A percentile compares a stretch with the other conserved stretches of the same genome.
phyloP scores from a whole-genome alignment of 2,888 invertebrate species.

The Tetranychus truncatus region DNA sequence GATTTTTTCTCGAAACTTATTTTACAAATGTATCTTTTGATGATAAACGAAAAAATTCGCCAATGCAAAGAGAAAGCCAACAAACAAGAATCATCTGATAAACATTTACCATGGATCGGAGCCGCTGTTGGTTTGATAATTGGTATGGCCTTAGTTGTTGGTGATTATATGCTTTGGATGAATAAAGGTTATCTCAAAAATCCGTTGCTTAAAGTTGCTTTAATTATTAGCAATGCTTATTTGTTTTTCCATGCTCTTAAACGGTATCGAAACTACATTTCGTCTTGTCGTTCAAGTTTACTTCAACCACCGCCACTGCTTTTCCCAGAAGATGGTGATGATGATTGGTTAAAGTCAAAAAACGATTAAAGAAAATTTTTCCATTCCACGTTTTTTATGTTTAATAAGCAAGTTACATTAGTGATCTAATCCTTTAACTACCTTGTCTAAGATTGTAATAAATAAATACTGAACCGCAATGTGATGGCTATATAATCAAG shows the following conservation, averaged over 20 bases:
- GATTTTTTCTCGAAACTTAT: too few relatives aligned
- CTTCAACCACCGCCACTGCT: conserved; percentile 40
- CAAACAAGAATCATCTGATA: conserved; percentile 31
- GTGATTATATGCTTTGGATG: conserved; percentile 41
- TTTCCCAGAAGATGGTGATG: conserved; percentile 23
- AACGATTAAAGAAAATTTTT: background rate
- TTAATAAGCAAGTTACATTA: too few relatives aligned
- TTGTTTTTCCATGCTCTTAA: conserved; percentile 49
- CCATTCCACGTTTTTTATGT: too few relatives aligned
- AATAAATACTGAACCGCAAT: too few relatives aligned
- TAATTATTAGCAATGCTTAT: conserved; percentile 48
- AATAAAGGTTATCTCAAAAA: conserved; percentile 39
- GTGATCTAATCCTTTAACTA: too few relatives aligned
- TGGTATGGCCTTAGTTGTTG: conserved; percentile 48
- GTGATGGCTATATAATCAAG: too few relatives aligned
- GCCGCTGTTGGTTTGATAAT: conserved; percentile 51
- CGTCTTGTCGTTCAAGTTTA: conserved; percentile 38
- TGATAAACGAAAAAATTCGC: background rate
- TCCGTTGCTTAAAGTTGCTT: conserved; percentile 50
- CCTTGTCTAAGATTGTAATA: too few relatives aligned
- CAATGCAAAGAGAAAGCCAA: background rate
- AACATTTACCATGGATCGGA: conserved; percentile 54
- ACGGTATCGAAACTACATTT: conserved; percentile 38
- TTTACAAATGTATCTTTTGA: too few relatives aligned
- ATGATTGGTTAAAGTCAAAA: background rate